phyloP scores from a whole-genome alignment of 2,797 vertebrate genomes.

The Benthosema pterotum region DNA sequence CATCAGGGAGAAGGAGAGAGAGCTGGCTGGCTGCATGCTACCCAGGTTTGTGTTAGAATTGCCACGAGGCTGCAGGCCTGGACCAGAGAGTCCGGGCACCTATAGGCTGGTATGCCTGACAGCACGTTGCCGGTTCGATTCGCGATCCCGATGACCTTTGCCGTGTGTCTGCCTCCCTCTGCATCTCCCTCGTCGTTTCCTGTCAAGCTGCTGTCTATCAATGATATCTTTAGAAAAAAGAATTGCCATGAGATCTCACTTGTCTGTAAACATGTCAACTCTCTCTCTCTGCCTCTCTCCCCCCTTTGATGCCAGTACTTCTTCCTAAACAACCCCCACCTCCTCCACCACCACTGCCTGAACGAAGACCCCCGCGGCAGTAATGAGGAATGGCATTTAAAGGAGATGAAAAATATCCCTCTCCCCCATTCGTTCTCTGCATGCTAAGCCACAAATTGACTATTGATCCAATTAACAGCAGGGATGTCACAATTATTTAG shows the following conservation, averaged over 20 bases:
- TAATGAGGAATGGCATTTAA: conserved; percentile 47
- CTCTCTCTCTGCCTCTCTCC: background rate
- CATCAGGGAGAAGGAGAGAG: conserved; percentile 2
- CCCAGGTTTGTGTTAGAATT: background rate
- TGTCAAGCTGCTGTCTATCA: too few relatives aligned
- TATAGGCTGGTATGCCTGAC: too few relatives aligned
- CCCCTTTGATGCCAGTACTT: conserved; percentile 19
- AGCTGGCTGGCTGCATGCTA: conserved; percentile 1
- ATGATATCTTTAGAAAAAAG: too few relatives aligned
- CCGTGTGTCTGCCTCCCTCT: too few relatives aligned
- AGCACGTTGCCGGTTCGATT: too few relatives aligned
- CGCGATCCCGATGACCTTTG: too few relatives aligned
- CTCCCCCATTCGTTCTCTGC: conserved; percentile 8
- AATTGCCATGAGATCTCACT: too few relatives aligned
- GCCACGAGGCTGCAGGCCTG: too few relatives aligned
- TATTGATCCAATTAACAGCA: conserved; percentile 32
- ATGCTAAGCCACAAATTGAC: conserved; percentile 12
- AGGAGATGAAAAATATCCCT: conserved; percentile 13
- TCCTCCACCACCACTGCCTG: background rate
- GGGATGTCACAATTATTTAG: too few relatives aligned
- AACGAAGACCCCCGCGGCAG: conserved; percentile 8
- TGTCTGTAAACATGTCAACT: background rate
- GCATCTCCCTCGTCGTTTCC: too few relatives aligned
- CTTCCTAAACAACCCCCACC: background rate
- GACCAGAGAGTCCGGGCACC: too few relatives aligned